Evolutionary conservation across 1,140 invertebrate genomes (phyloP).

Genomic region (Lanistes nyassanus): DNA sequence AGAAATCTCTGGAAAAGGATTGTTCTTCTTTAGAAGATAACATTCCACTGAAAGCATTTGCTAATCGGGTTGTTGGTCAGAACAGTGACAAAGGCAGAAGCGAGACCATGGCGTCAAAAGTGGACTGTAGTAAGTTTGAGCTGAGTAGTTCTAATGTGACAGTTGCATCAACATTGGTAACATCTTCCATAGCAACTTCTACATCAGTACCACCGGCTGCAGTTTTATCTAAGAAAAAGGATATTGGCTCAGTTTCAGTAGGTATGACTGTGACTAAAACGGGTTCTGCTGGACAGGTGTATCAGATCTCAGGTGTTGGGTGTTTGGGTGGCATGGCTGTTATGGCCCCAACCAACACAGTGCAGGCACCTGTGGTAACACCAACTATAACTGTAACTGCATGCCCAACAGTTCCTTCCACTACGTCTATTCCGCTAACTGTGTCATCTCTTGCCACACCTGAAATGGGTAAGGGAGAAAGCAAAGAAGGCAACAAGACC

Average conservation of each 20-base stretch:
- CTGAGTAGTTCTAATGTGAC: neutral
- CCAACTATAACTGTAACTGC: constrained; percentile 22
- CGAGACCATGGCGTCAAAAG: neutral
- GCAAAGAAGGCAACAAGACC: constrained; percentile 22
- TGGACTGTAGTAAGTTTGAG: neutral
- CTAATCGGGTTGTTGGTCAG: constrained; percentile 5
- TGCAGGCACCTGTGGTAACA: constrained; percentile 26
- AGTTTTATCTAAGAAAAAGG: constrained; percentile 18
- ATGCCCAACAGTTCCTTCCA: neutral
- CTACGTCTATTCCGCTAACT: constrained; percentile 24
- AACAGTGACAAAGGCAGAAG: neutral
- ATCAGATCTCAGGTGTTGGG: constrained; percentile 39
- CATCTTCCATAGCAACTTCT: neutral
- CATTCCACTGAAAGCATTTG: constrained; percentile 40
- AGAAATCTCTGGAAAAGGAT: constrained; percentile 24
- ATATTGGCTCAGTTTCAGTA: constrained; percentile 15
- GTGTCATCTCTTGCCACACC: constrained; percentile 32
- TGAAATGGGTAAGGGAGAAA: constrained; percentile 21
- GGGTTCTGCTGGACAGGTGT: constrained; percentile 34
- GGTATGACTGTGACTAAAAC: constrained; percentile 16
- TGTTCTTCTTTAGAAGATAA: constrained; percentile 36
- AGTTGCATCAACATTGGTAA: neutral
- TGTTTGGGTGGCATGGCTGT: constrained; percentile 32
- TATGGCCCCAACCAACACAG: constrained; percentile 32
- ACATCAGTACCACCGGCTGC: neutral